Conservation (phyloP, 2,113 vertebrate species). For the Athene cunicularia region DNA sequence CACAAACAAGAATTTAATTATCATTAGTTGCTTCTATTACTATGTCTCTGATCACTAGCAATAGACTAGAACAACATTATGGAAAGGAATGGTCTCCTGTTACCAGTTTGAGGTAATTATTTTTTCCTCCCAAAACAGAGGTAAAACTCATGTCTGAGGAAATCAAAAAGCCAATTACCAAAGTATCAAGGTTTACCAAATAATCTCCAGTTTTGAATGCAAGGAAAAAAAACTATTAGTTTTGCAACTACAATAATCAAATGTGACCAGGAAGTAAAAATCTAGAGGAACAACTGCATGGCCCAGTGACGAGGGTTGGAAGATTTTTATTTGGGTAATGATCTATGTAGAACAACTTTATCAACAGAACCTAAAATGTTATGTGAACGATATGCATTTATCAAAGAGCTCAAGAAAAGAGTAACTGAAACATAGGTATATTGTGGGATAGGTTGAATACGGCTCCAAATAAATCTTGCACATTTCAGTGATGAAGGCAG, state of each 20-base stretch:
- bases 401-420: background rate
- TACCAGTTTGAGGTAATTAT: background rate
- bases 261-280: background rate
- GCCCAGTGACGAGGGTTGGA: background rate
- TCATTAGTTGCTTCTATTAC: background rate
- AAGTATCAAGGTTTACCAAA: background rate
- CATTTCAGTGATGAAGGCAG: background rate
- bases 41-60: background rate
- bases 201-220: background rate
- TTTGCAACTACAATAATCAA: background rate
- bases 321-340: background rate
- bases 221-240: background rate
- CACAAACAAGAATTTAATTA: background rate
- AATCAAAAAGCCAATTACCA: background rate
- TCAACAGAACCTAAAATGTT: background rate
- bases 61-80: background rate
- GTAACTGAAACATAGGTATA: background rate
- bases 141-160: background rate
- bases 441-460: background rate
- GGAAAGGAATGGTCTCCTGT: background rate
- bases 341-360: background rate
- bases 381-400: background rate
- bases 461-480: background rate
- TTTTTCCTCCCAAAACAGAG: background rate
- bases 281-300: background rate